Conservation (phyloP, 2,888 invertebrate species). For the Aporophyla lueneburgensis region DNA sequence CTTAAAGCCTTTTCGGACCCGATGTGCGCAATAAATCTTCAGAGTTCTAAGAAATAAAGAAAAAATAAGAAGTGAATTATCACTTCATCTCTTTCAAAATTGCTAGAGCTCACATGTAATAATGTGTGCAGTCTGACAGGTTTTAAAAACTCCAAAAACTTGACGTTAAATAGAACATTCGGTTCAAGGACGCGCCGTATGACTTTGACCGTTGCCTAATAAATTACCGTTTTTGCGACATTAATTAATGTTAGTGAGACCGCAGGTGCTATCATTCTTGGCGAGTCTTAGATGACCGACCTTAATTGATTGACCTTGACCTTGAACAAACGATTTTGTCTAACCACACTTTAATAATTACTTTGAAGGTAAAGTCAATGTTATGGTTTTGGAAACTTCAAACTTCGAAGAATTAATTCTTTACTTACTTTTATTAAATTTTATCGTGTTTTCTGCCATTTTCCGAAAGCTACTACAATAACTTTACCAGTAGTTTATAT, state of each 20-base stretch:
- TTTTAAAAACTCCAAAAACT: slow-evolving; percentile 18
- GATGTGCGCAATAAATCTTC: not conserved
- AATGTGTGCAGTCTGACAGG: no score
- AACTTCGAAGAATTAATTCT: not conserved
- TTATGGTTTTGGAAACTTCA: not conserved
- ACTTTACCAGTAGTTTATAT: not conserved
- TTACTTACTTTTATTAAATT: not conserved
- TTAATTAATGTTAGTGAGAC: slow-evolving; percentile 29
- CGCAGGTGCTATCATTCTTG: slow-evolving; percentile 27
- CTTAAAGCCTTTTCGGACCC: slow-evolving; percentile 2
- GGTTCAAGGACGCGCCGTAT: not conserved
- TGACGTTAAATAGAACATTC: not conserved
- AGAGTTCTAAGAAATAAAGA: not conserved
- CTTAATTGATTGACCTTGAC: not conserved
- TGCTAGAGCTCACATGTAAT: not conserved
- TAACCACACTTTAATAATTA: not conserved
- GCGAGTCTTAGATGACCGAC: not conserved
- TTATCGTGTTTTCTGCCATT: not conserved
- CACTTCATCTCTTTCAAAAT: not conserved
- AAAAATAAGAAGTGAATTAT: not conserved
- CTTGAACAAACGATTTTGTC: slow-evolving; percentile 2
- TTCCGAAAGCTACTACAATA: not conserved
- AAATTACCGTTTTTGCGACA: slow-evolving; percentile 20
- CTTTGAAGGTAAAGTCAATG: not conserved
- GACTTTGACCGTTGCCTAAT: slow-evolving; percentile 15